These are phyloP conservation scores for Pegoplata infirma DNA, from an alignment of 2,888 invertebrate genomes.

Conservation along the genomic window DNA sequence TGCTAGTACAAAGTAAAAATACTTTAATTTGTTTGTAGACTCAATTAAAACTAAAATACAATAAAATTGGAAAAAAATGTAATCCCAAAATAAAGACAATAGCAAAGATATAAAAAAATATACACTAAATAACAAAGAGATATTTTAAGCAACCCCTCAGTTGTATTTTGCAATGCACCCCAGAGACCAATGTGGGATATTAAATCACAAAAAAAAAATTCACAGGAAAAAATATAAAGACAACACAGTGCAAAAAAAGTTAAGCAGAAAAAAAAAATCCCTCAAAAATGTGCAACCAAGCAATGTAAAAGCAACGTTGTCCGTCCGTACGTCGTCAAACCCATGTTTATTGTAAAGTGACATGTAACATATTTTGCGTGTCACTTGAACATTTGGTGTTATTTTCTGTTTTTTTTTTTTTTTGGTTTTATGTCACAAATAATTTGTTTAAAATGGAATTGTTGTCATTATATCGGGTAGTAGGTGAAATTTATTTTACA, in stretches of 20 bases:
- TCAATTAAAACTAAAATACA: constrained; percentile 38
- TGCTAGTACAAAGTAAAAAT: constrained; percentile 6
- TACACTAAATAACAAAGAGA: neutral
- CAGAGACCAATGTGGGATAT: constrained; percentile 37
- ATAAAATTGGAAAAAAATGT: constrained; percentile 42
- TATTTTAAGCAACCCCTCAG: constrained; percentile 1
- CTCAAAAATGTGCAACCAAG: constrained; percentile 47
- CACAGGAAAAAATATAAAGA: constrained; percentile 25
- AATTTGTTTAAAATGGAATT: too few species aligned
- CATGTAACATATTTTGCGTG: constrained; percentile 63
- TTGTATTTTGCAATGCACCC: constrained; percentile 17
- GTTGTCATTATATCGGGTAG: constrained; percentile 20
- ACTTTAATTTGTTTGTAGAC: constrained; percentile 9
- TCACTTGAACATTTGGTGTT: constrained; percentile 58
- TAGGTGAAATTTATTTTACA: constrained; percentile 43
- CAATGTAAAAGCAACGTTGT: neutral
- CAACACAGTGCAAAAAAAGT: constrained; percentile 14
- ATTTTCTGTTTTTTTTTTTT: neutral
- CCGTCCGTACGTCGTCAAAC: neutral
- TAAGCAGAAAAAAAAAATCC: constrained; percentile 8
- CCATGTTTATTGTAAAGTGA: constrained; percentile 50
- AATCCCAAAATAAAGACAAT: constrained; percentile 18
- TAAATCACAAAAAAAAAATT: constrained; percentile 41
- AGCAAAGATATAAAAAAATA: neutral
- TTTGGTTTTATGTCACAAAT: constrained; percentile 42